phyloP scores from a whole-genome alignment of 2,888 invertebrate species.

The Agrypnus murinus region DNA sequence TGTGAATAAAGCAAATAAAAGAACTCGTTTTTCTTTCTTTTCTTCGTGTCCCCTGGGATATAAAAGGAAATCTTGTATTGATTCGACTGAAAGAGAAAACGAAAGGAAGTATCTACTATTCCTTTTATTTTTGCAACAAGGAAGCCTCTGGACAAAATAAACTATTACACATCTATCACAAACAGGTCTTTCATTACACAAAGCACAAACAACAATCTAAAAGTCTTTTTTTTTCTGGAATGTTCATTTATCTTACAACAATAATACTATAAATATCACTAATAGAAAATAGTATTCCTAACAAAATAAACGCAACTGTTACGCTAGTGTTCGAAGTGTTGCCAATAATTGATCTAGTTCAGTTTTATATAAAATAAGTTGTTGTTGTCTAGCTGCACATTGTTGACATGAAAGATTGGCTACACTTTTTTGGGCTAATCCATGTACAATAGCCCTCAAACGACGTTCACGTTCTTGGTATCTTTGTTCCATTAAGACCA shows the following conservation, averaged over 20 bases:
- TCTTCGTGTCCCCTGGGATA: too few species aligned
- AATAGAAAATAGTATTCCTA: too few species aligned
- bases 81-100: too few species aligned
- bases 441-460: constrained; percentile 70
- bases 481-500: constrained; percentile 70
- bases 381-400: constrained; percentile 68
- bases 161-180: too few species aligned
- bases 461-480: constrained; percentile 72
- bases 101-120: too few species aligned
- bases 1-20: constrained; percentile 48
- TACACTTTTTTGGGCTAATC: constrained; percentile 69
- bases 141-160: too few species aligned
- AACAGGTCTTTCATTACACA: too few species aligned
- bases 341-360: constrained; percentile 70
- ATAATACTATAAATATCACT: not conserved
- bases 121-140: too few species aligned
- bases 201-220: too few species aligned
- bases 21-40: not conserved
- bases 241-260: not conserved
- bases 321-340: constrained; percentile 61
- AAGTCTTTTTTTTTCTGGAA: not conserved
- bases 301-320: not conserved
- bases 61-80: too few species aligned
- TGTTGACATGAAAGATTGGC: constrained; percentile 68
- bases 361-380: constrained; percentile 69